A percentile compares a stretch with the other conserved stretches of the same genome.
phyloP scores from a whole-genome alignment of 1,140 invertebrate genomes.

The Latrodectus geometricus region DNA sequence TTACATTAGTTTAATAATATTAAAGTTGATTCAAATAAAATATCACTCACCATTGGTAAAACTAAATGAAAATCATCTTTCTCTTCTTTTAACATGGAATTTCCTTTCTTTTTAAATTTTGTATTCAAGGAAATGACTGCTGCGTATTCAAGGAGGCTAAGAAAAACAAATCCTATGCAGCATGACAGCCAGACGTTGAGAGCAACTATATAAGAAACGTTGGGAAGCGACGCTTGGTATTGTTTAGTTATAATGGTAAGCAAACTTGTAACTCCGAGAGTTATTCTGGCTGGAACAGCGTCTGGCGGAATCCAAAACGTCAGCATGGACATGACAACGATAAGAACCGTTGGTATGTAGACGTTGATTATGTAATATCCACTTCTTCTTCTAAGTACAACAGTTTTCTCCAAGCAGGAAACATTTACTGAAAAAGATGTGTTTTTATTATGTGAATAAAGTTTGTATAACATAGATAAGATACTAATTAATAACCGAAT shows the following conservation, averaged over 20 bases:
- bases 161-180: constrained; percentile 89
- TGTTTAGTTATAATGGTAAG: constrained; percentile 58
- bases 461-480: too few relatives aligned
- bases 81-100: background rate
- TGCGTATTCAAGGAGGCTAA: constrained; percentile 77
- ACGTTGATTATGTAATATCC: constrained; percentile 67
- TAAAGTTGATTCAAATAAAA: background rate
- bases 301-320: constrained; percentile 67
- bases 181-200: constrained; percentile 88
- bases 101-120: background rate
- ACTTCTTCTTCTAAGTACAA: constrained; percentile 61
- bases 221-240: constrained; percentile 47
- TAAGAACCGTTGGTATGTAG: constrained; percentile 66
- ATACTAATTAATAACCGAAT: too few relatives aligned
- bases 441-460: too few relatives aligned
- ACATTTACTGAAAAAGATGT: background rate
- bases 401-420: constrained; percentile 28
- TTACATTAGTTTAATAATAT: too few relatives aligned
- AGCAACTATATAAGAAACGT: constrained; percentile 72
- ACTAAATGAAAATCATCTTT: background rate
- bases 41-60: constrained; percentile 28
- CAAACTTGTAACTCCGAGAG: constrained; percentile 51
- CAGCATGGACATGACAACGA: constrained; percentile 67
- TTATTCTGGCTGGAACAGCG: constrained; percentile 66
- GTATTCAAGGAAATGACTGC: constrained; percentile 29